Conservation (phyloP, 92 coral and sea anemone species). For the Zoanthus sociatus region DNA sequence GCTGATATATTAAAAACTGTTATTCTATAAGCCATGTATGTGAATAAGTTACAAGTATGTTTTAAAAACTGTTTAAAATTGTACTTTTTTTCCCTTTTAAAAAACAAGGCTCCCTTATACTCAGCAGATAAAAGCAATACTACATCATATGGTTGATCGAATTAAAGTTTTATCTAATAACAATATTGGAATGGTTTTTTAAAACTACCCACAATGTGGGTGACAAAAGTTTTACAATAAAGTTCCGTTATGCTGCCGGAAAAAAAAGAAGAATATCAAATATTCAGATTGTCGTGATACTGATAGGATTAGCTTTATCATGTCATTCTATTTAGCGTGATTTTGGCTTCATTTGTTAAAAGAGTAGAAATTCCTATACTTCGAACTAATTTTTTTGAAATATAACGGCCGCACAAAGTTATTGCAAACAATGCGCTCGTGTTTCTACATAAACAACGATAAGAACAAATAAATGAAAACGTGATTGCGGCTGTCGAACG, state of each 20-base stretch:
- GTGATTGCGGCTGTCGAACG: not conserved
- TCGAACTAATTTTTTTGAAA: no score
- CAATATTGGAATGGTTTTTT: not conserved
- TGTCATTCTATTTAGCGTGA: not conserved
- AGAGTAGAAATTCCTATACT: no score
- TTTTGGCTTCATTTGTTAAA: no score
- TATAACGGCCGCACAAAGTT: no score
- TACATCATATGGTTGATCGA: no score
- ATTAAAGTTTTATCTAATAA: not conserved
- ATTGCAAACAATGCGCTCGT: not conserved
- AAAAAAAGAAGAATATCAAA: not conserved
- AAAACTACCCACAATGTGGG: constrained; percentile 41
- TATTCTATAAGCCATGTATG: not conserved
- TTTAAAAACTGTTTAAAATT: not conserved
- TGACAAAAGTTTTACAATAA: not conserved
- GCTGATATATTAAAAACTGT: not conserved
- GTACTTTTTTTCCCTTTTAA: not conserved
- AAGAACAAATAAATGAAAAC: not conserved
- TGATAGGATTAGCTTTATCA: not conserved
- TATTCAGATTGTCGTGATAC: no score
- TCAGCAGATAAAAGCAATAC: not conserved
- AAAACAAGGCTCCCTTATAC: not conserved
- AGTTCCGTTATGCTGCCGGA: not conserved
- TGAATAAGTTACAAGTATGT: not conserved
- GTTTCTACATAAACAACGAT: not conserved